Conservation (phyloP, 2,888 invertebrate genomes). For the Rhogogaster chlorosoma region DNA sequence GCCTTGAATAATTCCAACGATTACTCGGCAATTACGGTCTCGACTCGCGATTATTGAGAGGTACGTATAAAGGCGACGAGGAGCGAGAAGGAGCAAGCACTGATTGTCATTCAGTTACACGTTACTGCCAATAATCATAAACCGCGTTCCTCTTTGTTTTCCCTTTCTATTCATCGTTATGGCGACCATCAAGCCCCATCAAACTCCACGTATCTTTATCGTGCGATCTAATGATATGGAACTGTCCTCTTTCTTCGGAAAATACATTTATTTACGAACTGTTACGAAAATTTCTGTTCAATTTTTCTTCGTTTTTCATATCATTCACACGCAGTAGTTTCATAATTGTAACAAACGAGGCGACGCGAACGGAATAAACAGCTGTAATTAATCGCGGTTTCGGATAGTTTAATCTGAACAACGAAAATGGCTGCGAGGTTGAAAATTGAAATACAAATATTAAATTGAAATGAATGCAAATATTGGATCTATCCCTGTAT, state of each 20-base stretch:
- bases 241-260: too few relatives aligned
- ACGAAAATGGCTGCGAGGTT: background rate
- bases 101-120: background rate
- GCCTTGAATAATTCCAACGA: conserved; percentile 28
- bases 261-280: too few relatives aligned
- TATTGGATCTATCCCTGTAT: background rate
- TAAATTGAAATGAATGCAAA: background rate
- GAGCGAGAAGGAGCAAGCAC: background rate
- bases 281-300: background rate
- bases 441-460: background rate
- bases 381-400: background rate
- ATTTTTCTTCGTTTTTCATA: background rate
- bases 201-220: background rate
- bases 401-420: background rate
- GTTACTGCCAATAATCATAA: background rate
- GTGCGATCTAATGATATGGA: background rate
- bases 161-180: background rate
- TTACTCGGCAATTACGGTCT: conserved; percentile 36
- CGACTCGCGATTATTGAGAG: background rate
- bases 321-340: background rate
- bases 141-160: background rate
- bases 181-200: background rate
- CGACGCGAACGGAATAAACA: background rate
- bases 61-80: background rate
- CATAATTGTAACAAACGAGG: background rate